phyloP scores from a whole-genome alignment of 1,140 invertebrate genomes.

The Melanaphis sacchari region DNA sequence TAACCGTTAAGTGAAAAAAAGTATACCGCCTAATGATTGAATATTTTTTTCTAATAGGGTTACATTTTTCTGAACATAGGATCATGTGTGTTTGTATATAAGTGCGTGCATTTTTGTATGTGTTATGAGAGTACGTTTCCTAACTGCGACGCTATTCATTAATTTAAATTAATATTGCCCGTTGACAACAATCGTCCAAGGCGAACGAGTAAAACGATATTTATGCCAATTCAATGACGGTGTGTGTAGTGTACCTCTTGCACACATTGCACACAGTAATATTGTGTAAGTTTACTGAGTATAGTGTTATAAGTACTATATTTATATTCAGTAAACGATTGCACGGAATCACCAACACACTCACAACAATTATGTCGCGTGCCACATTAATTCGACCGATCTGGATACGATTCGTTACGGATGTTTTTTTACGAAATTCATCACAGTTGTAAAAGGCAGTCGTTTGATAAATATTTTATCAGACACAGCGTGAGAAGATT shows the following conservation, averaged over 20 bases:
- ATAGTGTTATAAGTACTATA: neutral
- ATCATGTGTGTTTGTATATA: neutral
- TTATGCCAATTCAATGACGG: neutral
- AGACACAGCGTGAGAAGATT: neutral
- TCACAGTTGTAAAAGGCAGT: neutral
- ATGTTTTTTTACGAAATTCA: neutral
- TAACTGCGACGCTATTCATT: neutral
- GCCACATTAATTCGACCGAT: neutral
- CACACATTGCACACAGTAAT: neutral
- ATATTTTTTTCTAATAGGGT: neutral
- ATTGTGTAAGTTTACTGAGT: neutral
- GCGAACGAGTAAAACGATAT: slow-evolving; percentile 6
- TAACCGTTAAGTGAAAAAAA: neutral
- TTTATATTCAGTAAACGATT: neutral
- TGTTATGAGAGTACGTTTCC: neutral
- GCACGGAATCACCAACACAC: neutral
- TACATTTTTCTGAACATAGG: neutral
- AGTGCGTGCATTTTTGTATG: neutral
- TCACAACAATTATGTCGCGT: neutral
- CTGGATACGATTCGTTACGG: neutral
- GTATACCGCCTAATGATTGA: neutral
- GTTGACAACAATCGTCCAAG: neutral
- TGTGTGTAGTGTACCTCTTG: neutral
- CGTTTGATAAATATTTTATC: neutral
- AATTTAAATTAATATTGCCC: neutral